phyloP scores from a whole-genome alignment of 2,888 invertebrate species.

The Xanthorhoe designata region DNA sequence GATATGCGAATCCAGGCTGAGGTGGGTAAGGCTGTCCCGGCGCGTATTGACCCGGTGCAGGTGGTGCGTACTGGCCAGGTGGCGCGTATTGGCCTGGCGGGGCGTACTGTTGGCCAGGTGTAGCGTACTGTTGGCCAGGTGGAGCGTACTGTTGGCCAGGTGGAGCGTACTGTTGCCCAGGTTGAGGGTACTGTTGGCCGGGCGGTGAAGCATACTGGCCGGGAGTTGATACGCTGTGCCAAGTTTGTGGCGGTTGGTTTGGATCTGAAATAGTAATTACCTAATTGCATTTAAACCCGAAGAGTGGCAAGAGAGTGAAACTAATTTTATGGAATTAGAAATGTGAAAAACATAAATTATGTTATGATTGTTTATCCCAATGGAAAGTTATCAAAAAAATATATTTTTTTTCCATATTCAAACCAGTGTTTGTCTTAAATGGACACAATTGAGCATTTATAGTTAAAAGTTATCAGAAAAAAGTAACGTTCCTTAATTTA shows the following conservation, averaged over 20 bases:
- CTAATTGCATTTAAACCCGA: neutral
- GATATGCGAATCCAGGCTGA: slow-evolving; percentile 53
- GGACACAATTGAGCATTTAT: too few species aligned
- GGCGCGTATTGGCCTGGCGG: slow-evolving; percentile 42
- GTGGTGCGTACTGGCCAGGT: slow-evolving; percentile 37
- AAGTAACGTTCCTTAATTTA: too few species aligned
- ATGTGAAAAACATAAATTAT: too few species aligned
- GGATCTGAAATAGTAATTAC: slow-evolving; percentile 61
- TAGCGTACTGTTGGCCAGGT: slow-evolving; percentile 53
- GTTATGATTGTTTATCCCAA: too few species aligned
- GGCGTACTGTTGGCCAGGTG: slow-evolving; percentile 49
- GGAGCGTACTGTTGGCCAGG: slow-evolving; percentile 48
- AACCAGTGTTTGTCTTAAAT: too few species aligned
- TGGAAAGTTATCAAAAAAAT: too few species aligned
- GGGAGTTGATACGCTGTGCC: slow-evolving; percentile 39
- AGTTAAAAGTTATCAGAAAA: too few species aligned
- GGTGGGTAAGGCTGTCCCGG: slow-evolving; percentile 39
- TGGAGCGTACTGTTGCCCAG: slow-evolving; percentile 41
- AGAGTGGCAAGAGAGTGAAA: neutral
- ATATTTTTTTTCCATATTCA: too few species aligned
- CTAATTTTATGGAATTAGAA: neutral
- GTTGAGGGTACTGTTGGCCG: slow-evolving; percentile 45
- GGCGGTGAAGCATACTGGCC: slow-evolving; percentile 49
- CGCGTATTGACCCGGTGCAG: slow-evolving; percentile 43
- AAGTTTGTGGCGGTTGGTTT: slow-evolving; percentile 63